These are phyloP conservation scores for Morinoia aosen DNA, from an alignment of 2,888 invertebrate species.

Conservation along the genomic window DNA sequence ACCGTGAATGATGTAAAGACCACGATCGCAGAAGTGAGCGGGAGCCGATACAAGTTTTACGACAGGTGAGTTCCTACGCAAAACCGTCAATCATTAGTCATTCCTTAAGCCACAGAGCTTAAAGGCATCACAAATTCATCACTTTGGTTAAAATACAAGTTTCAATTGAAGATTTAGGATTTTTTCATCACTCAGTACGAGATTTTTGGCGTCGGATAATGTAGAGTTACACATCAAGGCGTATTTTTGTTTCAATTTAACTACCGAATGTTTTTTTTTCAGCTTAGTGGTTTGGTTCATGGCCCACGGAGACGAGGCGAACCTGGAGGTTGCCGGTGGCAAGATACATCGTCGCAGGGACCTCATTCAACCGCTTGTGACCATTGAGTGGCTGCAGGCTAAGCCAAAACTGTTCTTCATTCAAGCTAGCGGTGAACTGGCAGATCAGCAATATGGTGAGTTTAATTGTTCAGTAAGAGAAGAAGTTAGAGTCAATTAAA, in stretches of 20 bases:
- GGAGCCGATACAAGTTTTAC: constrained; percentile 64
- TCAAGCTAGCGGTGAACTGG: constrained; percentile 57
- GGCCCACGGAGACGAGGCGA: constrained; percentile 61
- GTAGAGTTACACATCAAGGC: too few species aligned
- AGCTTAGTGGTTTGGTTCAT: constrained; percentile 65
- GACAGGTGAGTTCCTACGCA: constrained; percentile 56
- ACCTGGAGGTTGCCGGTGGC: constrained; percentile 55
- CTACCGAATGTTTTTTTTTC: background rate
- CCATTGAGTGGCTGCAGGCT: constrained; percentile 61
- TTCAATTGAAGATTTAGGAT: background rate
- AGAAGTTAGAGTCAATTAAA: background rate
- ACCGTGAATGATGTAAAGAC: constrained; percentile 59
- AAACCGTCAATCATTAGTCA: too few species aligned
- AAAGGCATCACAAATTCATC: too few species aligned
- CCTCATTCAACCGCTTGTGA: constrained; percentile 61
- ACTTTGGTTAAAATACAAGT: background rate
- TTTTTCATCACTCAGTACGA: background rate
- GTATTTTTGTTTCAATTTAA: too few species aligned
- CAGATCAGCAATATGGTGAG: background rate
- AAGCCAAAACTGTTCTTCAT: constrained; percentile 67
- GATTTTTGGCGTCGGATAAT: background rate
- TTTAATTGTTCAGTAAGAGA: background rate
- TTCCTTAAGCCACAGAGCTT: too few species aligned
- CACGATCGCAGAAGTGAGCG: constrained; percentile 58
- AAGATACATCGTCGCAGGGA: constrained; percentile 58